Conservation (phyloP, 1,140 invertebrate genomes). For the Eciton burchellii region DNA sequence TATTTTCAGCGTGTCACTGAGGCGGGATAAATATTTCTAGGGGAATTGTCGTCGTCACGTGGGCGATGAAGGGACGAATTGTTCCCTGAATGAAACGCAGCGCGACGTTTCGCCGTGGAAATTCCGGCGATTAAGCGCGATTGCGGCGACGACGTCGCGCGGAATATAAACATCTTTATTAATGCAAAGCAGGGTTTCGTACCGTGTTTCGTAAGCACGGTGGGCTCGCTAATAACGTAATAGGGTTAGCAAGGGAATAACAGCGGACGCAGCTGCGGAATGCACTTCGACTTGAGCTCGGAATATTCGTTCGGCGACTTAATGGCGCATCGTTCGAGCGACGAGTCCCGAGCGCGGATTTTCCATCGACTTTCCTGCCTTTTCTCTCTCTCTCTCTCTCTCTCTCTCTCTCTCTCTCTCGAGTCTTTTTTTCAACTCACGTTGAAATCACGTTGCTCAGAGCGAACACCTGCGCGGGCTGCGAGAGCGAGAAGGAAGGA, state of each 20-base stretch:
- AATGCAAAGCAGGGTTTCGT: constrained; percentile 40
- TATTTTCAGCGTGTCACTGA: constrained; percentile 3
- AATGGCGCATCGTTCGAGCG: neutral
- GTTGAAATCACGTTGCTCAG: neutral
- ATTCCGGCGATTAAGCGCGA: constrained; percentile 34
- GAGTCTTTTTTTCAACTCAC: neutral
- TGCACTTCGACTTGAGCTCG: neutral
- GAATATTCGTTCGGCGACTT: constrained; percentile 9
- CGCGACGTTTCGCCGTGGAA: neutral
- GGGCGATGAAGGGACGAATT: neutral
- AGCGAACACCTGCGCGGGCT: neutral
- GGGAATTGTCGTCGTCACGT: constrained; percentile 6
- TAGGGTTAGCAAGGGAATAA: constrained; percentile 30
- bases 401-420: too few relatives aligned
- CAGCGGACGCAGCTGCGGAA: constrained; percentile 40
- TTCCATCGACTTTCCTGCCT: too few relatives aligned
- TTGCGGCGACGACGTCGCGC: neutral
- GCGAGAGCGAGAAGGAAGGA: neutral
- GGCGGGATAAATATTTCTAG: neutral
- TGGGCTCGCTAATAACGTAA: constrained; percentile 37
- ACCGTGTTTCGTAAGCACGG: constrained; percentile 31
- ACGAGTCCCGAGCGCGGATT: neutral
- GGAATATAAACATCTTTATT: constrained; percentile 43
- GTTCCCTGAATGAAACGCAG: neutral
- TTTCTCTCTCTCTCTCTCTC: too few relatives aligned